Evolutionary conservation across 2,113 vertebrate species (phyloP).

Genomic region (Phalacrocorax aristotelis): DNA sequence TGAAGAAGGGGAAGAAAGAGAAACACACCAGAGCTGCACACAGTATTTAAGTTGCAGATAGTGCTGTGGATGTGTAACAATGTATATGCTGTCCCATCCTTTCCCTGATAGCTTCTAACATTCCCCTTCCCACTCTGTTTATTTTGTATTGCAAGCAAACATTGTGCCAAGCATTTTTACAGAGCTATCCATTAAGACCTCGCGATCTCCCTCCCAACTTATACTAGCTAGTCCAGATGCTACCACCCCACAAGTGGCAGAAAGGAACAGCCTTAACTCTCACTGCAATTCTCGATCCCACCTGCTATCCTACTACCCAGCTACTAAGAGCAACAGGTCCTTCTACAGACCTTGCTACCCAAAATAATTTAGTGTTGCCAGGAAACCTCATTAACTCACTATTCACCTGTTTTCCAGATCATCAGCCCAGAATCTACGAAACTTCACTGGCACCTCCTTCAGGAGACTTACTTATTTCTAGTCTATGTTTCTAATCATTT

Average conservation of each 20-base stretch:
- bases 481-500: background rate
- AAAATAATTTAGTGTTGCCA: background rate
- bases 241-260: background rate
- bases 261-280: background rate
- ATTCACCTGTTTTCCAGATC: background rate
- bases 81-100: background rate
- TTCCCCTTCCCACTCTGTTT: background rate
- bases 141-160: background rate
- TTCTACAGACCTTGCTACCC: background rate
- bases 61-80: accelerated
- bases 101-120: background rate
- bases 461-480: background rate
- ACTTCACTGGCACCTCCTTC: background rate
- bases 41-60: background rate
- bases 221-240: background rate
- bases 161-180: background rate
- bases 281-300: background rate
- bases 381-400: background rate
- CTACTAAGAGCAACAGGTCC: background rate
- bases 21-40: background rate
- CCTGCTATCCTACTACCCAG: background rate
- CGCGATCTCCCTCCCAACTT: background rate
- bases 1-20: background rate
- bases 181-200: background rate
- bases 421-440: background rate